phyloP scores from a whole-genome alignment of 1,140 invertebrate species.

The Drosophila serrata region DNA sequence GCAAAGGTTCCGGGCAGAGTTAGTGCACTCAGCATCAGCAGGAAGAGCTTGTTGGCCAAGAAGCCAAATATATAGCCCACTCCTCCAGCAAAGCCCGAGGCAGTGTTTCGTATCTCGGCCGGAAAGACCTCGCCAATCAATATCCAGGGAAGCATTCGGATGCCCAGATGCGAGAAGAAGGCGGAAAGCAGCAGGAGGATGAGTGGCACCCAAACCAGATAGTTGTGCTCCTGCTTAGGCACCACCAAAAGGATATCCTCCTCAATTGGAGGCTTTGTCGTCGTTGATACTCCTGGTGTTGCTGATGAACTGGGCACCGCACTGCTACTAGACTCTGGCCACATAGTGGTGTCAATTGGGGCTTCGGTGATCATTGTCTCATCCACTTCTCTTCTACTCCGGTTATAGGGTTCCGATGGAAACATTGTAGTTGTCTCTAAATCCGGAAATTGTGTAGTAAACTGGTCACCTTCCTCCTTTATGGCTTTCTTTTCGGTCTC shows the following conservation, averaged over 20 bases:
- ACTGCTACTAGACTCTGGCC: conserved; percentile 19
- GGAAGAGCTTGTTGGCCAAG: conserved; percentile 90
- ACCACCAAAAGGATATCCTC: conserved; percentile 72
- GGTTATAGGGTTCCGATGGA: conserved; percentile 39
- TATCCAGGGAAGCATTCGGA: conserved; percentile 91
- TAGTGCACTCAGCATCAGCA: conserved; percentile 88
- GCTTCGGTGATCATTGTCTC: conserved; percentile 38
- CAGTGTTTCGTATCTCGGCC: conserved; percentile 88
- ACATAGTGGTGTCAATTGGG: conserved; percentile 45
- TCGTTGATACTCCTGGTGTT: neutral
- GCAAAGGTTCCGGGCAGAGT: conserved; percentile 90
- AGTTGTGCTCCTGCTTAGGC: conserved; percentile 82
- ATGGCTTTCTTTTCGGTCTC: conserved; percentile 54
- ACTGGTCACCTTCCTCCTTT: conserved; percentile 23
- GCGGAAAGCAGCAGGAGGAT: conserved; percentile 89
- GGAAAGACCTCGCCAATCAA: conserved; percentile 91
- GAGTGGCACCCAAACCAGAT: conserved; percentile 89
- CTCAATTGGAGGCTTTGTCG: conserved; percentile 51
- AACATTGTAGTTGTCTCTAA: conserved; percentile 64
- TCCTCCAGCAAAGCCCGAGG: conserved; percentile 89
- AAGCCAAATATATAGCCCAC: conserved; percentile 91
- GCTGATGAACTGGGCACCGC: neutral
- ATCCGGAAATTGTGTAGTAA: conserved; percentile 53
- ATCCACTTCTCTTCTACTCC: conserved; percentile 45
- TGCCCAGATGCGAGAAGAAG: conserved; percentile 89